Evolutionary conservation across 2,888 invertebrate genomes (phyloP), one percentile per base, ranked within the genome.

Genomic region (Cheilosia variabilis): DNA sequence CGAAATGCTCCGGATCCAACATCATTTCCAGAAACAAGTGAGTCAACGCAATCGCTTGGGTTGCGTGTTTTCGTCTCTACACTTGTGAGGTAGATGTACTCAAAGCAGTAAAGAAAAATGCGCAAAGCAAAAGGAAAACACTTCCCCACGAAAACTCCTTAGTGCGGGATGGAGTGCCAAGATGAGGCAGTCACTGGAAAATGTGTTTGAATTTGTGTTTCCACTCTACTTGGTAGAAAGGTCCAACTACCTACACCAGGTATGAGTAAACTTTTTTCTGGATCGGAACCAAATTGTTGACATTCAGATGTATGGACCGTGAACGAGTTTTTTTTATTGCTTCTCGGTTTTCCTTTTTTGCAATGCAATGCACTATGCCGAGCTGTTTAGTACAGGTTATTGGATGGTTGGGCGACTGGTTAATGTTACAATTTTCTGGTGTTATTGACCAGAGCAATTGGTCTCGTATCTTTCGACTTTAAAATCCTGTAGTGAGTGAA

Each of bases 1-100:
- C 47, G 47, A 65, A 45, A 55, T 19, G 19, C 58, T 47, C 27
- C 37, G 41, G 19, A 58, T 27, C 57, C n/a, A 17, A 63, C 47
- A 43, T 27, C 43, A 65, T 75, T 57, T 66, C 27, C 65, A 58
- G 50, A 47, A 55, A 73, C 62, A 62, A 72, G 15, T 62, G 50
- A 72, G 43, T 52, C 58, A 72, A 47, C n/a, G 45, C 7, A 17
- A 17, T 47, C 6, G 53, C 7, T 19, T 53, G 10, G 10, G 53
- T 31, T 19, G 47, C 43, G 43, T 62, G 52, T 43, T 41, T 31
- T 27, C 62, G n/a, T 52, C 19, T 13, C 34, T 13, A 27, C 27
- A 37, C 19, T 15, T 22, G 10, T 17, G 37, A 72, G 72, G 72
- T 72, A 19, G 53, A 72, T 53, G 72, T 19, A 52, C 72, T 53